Conservation (phyloP, 1,140 invertebrate species). For the Rhagoletis zephyria region DNA sequence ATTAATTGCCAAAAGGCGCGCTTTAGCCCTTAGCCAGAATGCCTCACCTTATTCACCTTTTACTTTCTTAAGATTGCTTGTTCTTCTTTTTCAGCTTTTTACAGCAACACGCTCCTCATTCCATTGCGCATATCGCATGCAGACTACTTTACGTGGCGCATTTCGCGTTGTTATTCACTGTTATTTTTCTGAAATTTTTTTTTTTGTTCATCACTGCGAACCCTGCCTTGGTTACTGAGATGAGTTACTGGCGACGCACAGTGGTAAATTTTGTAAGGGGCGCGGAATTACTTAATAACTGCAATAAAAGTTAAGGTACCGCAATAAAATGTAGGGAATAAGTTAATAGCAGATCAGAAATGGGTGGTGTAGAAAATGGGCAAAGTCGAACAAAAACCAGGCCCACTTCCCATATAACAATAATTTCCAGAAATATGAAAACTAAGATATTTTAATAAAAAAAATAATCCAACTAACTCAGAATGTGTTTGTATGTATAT, state of each 20-base stretch:
- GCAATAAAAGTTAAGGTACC: too few relatives aligned
- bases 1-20: constrained; percentile 68
- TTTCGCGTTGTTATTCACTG: not conserved
- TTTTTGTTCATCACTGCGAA: not conserved
- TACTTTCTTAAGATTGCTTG: not conserved
- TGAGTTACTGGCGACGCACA: not conserved
- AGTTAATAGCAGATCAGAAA: not conserved
- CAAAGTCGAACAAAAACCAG: too few relatives aligned
- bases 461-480: too few relatives aligned
- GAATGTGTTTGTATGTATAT: too few relatives aligned
- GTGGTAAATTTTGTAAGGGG: not conserved
- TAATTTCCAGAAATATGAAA: too few relatives aligned
- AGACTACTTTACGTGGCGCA: too few relatives aligned
- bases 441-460: too few relatives aligned
- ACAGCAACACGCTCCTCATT: not conserved
- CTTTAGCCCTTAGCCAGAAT: not conserved
- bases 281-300: not conserved
- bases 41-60: constrained; percentile 52
- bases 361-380: not conserved
- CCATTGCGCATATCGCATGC: not conserved
- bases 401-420: too few relatives aligned
- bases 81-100: not conserved
- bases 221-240: not conserved
- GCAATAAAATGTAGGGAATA: not conserved
- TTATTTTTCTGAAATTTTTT: constrained; percentile 12